phyloP scores from a whole-genome alignment of 2,888 invertebrate species.

The Stictocephala bisonia region DNA sequence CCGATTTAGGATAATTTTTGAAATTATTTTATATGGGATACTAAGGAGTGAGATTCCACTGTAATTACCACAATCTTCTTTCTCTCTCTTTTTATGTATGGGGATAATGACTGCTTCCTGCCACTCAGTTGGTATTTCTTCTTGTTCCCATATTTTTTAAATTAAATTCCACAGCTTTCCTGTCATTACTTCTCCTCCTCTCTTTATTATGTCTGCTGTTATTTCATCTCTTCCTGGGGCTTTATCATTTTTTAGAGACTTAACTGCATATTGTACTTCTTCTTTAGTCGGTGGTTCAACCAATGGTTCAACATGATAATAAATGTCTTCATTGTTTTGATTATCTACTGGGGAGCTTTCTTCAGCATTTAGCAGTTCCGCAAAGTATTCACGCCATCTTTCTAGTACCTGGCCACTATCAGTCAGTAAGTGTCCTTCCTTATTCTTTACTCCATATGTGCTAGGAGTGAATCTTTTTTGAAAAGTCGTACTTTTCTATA shows the following conservation, averaged over 20 bases:
- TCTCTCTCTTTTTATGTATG: constrained; percentile 44
- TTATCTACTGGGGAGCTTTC: background rate
- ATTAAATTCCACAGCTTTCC: constrained; percentile 17
- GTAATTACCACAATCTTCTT: too few relatives aligned
- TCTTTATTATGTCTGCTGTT: constrained; percentile 26
- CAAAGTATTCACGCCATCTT: background rate
- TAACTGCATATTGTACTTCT: background rate
- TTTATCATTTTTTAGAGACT: constrained; percentile 28
- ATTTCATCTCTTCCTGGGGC: constrained; percentile 3
- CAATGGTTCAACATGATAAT: background rate
- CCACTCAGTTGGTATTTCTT: constrained; percentile 23
- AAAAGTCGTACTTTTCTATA: background rate
- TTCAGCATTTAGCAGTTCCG: constrained; percentile 39
- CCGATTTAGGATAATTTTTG: constrained; percentile 28
- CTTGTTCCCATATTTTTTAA: constrained; percentile 30
- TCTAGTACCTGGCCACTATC: background rate
- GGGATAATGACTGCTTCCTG: constrained; percentile 37
- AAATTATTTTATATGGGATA: constrained; percentile 30
- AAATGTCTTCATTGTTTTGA: constrained; percentile 32
- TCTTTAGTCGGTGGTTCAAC: background rate
- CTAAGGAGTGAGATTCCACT: constrained; percentile 34
- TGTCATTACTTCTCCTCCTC: constrained; percentile 17
- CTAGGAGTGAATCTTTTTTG: background rate
- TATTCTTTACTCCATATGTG: constrained; percentile 4
- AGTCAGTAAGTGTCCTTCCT: constrained; percentile 3